Percentiles rank a stretch among this genome's conserved stretches.
Evolutionary conservation across 2,888 invertebrate genomes (phyloP).

Genomic region (Drosophila macrospina): DNA sequence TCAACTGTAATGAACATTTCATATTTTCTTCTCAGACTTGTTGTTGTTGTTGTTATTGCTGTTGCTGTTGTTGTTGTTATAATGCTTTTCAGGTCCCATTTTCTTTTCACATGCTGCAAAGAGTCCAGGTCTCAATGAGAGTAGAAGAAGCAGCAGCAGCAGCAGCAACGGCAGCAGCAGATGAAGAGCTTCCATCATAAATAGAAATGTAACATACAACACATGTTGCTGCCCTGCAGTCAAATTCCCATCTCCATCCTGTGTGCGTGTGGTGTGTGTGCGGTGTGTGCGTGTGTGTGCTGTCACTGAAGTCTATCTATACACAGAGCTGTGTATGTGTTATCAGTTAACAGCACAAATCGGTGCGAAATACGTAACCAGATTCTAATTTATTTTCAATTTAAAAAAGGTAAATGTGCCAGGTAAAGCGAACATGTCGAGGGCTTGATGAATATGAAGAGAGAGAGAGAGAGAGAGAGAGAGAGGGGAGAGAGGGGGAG

Average conservation of each 20-base stretch:
- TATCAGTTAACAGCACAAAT: conserved; percentile 78
- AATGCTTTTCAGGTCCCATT: conserved; percentile 74
- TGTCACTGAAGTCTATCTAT: conserved; percentile 39
- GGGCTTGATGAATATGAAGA: too few relatives aligned
- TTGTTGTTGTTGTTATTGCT: conserved; percentile 20
- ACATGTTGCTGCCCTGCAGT: conserved; percentile 73
- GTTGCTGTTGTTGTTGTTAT: conserved; percentile 23
- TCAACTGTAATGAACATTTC: conserved; percentile 81
- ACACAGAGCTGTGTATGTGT: conserved; percentile 43
- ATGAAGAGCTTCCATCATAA: conserved; percentile 56
- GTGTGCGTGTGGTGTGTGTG: conserved; percentile 12
- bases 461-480: conserved; percentile 14
- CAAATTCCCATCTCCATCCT: conserved; percentile 27
- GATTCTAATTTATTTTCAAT: conserved; percentile 81
- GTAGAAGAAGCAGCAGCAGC: conserved; percentile 23
- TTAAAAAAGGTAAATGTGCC: conserved; percentile 80
- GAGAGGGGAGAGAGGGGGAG: conserved; percentile 21
- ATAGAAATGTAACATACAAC: conserved; percentile 77
- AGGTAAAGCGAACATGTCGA: too few relatives aligned
- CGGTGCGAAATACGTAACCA: conserved; percentile 78
- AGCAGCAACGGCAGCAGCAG: not conserved
- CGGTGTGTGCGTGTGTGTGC: conserved; percentile 42
- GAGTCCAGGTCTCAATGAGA: conserved; percentile 61
- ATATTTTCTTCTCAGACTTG: conserved; percentile 62
- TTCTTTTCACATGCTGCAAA: conserved; percentile 69